These are phyloP conservation scores for Platanista minor DNA, from an alignment of 2,113 vertebrate species.

Conservation along the genomic window DNA sequence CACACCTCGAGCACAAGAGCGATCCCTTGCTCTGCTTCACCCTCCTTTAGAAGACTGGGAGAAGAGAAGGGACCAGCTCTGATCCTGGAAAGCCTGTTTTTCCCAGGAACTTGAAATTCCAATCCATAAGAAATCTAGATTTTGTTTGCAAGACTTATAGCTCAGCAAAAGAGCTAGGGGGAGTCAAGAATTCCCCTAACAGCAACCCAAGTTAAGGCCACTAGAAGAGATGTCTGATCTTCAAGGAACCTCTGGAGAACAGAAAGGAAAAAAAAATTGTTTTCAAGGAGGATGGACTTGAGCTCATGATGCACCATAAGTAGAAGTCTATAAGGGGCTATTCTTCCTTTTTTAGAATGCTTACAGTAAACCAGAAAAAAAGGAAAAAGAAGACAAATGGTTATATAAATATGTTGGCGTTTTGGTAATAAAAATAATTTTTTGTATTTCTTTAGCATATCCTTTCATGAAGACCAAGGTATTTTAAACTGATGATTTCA, in stretches of 20 bases:
- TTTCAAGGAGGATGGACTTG: background rate
- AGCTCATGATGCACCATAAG: slow-evolving; percentile 14
- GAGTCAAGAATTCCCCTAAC: background rate
- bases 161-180: slow-evolving; percentile 21
- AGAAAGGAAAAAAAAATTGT: background rate
- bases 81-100: slow-evolving; percentile 24
- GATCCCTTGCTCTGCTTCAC: background rate
- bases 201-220: background rate
- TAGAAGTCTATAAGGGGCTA: background rate
- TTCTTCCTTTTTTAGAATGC: background rate
- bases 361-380: slow-evolving; percentile 23
- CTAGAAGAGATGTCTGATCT: slow-evolving; percentile 17
- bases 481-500: slow-evolving; percentile 27
- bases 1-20: background rate
- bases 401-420: background rate
- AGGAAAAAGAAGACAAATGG: background rate
- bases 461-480: background rate
- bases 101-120: slow-evolving; percentile 32
- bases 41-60: background rate
- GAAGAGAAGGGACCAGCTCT: background rate
- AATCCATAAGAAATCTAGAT: slow-evolving; percentile 25
- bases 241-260: background rate
- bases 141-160: background rate
- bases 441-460: slow-evolving; percentile 27
- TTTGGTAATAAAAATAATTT: background rate